Evolutionary conservation across 2,888 invertebrate genomes (phyloP).

Genomic region (Sylvicola fuscatus): DNA sequence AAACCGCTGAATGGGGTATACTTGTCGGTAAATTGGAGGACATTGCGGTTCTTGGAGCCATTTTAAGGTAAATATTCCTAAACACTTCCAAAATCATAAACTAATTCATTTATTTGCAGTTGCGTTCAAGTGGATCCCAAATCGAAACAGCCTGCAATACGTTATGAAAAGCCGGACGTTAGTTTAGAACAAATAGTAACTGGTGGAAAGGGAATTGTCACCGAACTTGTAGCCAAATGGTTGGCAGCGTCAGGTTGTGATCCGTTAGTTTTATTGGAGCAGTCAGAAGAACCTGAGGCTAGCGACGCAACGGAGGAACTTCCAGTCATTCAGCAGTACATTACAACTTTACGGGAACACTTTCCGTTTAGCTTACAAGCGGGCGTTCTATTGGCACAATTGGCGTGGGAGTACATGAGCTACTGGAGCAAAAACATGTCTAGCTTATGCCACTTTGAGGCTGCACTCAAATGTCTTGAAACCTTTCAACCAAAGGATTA

Average conservation of each 20-base stretch:
- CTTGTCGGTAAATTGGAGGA: slow-evolving; percentile 79
- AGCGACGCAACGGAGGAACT: slow-evolving; percentile 2
- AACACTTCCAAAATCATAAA: slow-evolving; percentile 24
- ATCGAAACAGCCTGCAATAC: slow-evolving; percentile 30
- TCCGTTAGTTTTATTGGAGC: slow-evolving; percentile 37
- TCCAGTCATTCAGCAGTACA: slow-evolving; percentile 13
- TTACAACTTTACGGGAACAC: slow-evolving; percentile 44
- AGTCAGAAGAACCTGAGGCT: slow-evolving; percentile 20
- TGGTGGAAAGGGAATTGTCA: slow-evolving; percentile 60
- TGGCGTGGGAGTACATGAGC: slow-evolving; percentile 81
- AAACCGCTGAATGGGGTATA: slow-evolving; percentile 70
- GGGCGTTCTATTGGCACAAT: slow-evolving; percentile 60
- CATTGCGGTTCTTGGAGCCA: slow-evolving; percentile 48
- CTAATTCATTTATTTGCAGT: slow-evolving; percentile 10
- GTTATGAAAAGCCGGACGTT: slow-evolving; percentile 33
- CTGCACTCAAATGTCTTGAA: slow-evolving; percentile 44
- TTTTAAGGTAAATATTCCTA: slow-evolving; percentile 37
- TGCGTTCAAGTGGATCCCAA: slow-evolving; percentile 13
- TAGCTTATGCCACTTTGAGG: slow-evolving; percentile 40
- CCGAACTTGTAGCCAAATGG: slow-evolving; percentile 78
- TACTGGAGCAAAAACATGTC: slow-evolving; percentile 66
- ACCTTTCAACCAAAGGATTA: slow-evolving; percentile 16
- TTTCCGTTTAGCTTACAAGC: slow-evolving; percentile 74
- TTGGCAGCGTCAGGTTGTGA: slow-evolving; percentile 50
- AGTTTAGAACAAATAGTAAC: slow-evolving; percentile 43